Percentiles rank a stretch among this genome's conserved stretches.
Conservation (phyloP, 2,797 vertebrate species). For the Sebastes iracundus region DNA sequence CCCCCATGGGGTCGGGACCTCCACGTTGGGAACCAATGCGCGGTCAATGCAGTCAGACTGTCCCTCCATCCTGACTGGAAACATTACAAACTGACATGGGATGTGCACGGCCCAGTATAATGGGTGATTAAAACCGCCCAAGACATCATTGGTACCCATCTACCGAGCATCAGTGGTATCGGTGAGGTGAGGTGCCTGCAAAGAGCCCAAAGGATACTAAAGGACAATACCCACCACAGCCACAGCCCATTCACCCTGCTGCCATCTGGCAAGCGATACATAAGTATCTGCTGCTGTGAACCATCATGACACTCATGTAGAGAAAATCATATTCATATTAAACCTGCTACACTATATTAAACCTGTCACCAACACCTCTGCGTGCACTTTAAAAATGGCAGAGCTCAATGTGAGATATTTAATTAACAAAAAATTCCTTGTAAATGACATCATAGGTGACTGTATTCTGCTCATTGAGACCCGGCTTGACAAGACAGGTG, state of each 20-base stretch:
- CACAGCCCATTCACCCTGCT: background rate
- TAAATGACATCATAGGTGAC: background rate
- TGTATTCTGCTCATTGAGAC: background rate
- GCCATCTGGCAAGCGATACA: too few species aligned
- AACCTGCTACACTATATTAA: too few species aligned
- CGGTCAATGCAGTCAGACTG: background rate
- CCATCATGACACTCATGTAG: too few species aligned
- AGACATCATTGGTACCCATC: background rate
- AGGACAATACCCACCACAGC: background rate
- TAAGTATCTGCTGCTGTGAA: background rate
- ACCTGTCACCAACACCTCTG: too few species aligned
- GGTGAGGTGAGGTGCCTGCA: background rate
- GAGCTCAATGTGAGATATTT: background rate
- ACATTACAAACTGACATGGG: background rate
- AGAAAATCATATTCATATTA: too few species aligned
- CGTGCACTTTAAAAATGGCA: too few species aligned
- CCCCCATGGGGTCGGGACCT: too few species aligned
- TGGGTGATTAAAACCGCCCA: background rate
- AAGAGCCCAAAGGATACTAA: constrained; percentile 1
- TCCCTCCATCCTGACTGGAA: background rate
- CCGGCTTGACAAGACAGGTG: background rate
- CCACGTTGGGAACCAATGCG: too few species aligned
- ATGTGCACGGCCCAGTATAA: background rate
- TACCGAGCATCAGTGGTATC: background rate
- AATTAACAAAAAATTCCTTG: background rate